Percentiles rank a stretch among this genome's conserved stretches.
phyloP scores from a whole-genome alignment of 2,113 vertebrate species.

The Anoura caudifer region DNA sequence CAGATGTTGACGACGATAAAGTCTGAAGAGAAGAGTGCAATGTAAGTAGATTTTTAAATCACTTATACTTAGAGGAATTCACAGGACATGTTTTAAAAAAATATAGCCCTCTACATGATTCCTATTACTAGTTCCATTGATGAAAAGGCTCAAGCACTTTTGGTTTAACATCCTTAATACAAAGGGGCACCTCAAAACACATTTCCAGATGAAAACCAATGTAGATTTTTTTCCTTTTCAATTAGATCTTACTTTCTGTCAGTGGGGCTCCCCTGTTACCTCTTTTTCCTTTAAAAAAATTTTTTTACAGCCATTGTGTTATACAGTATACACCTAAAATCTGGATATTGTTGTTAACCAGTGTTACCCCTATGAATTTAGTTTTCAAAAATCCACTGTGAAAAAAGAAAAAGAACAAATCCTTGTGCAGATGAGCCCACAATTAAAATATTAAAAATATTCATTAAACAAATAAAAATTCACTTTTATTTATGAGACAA shows the following conservation, averaged over 20 bases:
- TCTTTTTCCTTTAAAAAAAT: not conserved
- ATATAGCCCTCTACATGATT: constrained; percentile 18
- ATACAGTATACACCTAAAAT: not conserved
- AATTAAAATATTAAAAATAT: not conserved
- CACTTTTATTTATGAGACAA: not conserved
- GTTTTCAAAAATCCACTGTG: not conserved
- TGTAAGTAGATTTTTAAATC: constrained; percentile 68
- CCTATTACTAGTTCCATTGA: constrained; percentile 38
- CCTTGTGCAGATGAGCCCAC: not conserved
- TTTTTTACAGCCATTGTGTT: not conserved
- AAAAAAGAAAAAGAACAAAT: not conserved
- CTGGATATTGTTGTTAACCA: not conserved
- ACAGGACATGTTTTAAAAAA: constrained; percentile 48
- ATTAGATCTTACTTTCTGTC: constrained; percentile 16
- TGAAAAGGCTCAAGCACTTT: constrained; percentile 47
- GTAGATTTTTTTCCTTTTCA: not conserved
- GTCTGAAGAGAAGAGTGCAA: constrained; percentile 54
- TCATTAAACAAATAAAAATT: not conserved
- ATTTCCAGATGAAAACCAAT: constrained; percentile 31
- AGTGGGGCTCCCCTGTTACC: not conserved
- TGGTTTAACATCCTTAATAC: constrained; percentile 32
- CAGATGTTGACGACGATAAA: constrained; percentile 69
- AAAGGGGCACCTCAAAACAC: constrained; percentile 33
- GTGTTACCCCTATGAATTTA: not conserved
- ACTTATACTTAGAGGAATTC: constrained; percentile 64